phyloP scores from a whole-genome alignment of 2,797 vertebrate species.

The Prionace glauca region DNA sequence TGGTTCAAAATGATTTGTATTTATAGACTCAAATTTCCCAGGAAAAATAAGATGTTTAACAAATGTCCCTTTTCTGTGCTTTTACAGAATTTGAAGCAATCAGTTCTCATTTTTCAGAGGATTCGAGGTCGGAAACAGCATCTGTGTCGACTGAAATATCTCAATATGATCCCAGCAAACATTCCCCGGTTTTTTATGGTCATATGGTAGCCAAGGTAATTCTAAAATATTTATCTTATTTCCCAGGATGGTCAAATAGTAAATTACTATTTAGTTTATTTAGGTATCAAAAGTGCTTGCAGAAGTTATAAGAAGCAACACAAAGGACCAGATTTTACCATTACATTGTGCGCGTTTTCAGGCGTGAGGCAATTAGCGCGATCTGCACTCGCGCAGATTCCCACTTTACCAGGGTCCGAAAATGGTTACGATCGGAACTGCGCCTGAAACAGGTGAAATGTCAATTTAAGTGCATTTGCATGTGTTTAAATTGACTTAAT shows the following conservation, averaged over 20 bases:
- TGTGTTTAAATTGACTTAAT: too few relatives aligned
- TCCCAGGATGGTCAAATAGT: neutral
- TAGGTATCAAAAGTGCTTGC: neutral
- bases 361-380: too few relatives aligned
- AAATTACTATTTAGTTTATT: neutral
- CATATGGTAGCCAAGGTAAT: slow-evolving; percentile 46
- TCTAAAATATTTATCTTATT: neutral
- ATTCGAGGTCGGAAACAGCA: slow-evolving; percentile 44
- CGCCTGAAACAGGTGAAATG: too few relatives aligned
- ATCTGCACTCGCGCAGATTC: too few relatives aligned
- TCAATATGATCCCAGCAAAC: slow-evolving; percentile 44
- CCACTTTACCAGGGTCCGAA: too few relatives aligned
- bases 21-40: neutral
- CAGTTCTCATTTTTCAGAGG: slow-evolving; percentile 51
- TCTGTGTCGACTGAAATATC: slow-evolving; percentile 45
- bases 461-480: too few relatives aligned
- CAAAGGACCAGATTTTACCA: too few relatives aligned
- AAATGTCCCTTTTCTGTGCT: neutral
- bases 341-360: too few relatives aligned
- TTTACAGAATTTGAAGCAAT: slow-evolving; percentile 64
- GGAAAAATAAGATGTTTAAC: neutral
- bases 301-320: neutral
- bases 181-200: slow-evolving; percentile 42
- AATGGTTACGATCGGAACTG: too few relatives aligned
- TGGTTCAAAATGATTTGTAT: neutral